phyloP scores from a whole-genome alignment of 2,888 invertebrate species.

The Atethmia centrago region DNA sequence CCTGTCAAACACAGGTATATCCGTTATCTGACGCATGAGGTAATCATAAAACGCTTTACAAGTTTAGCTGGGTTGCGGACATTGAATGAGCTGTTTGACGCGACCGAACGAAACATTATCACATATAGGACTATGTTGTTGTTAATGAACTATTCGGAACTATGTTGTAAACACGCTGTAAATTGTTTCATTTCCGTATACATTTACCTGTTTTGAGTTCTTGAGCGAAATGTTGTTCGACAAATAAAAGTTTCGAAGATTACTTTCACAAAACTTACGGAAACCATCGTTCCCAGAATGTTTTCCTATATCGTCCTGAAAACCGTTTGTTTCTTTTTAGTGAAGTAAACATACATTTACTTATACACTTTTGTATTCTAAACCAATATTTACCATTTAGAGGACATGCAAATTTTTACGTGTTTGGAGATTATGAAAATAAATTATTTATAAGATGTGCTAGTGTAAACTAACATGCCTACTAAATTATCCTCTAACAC shows the following conservation, averaged over 20 bases:
- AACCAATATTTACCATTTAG: not conserved
- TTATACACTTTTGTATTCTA: too few species aligned
- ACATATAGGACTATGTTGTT: too few species aligned
- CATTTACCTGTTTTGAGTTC: constrained; percentile 20
- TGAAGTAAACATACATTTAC: constrained; percentile 1
- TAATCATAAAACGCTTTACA: constrained; percentile 73
- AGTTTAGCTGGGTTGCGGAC: constrained; percentile 44
- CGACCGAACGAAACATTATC: constrained; percentile 16
- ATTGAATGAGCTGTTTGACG: constrained; percentile 40
- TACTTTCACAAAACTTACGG: constrained; percentile 38
- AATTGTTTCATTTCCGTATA: constrained; percentile 26
- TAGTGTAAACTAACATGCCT: not conserved
- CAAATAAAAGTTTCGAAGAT: constrained; percentile 43
- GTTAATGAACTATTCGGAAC: too few species aligned
- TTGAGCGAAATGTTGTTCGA: constrained; percentile 24
- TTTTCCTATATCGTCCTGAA: constrained; percentile 41
- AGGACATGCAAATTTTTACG: not conserved
- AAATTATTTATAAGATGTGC: not conserved
- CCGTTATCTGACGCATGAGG: constrained; percentile 72
- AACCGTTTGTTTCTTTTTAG: constrained; percentile 20
- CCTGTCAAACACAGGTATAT: constrained; percentile 77
- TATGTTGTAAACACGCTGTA: constrained; percentile 23
- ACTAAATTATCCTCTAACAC: not conserved
- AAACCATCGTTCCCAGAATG: constrained; percentile 28
- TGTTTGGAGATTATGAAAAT: not conserved